Base-by-base conservation (phyloP, 2,113 vertebrate genomes). In the Lethenteron reissneri region DNA sequence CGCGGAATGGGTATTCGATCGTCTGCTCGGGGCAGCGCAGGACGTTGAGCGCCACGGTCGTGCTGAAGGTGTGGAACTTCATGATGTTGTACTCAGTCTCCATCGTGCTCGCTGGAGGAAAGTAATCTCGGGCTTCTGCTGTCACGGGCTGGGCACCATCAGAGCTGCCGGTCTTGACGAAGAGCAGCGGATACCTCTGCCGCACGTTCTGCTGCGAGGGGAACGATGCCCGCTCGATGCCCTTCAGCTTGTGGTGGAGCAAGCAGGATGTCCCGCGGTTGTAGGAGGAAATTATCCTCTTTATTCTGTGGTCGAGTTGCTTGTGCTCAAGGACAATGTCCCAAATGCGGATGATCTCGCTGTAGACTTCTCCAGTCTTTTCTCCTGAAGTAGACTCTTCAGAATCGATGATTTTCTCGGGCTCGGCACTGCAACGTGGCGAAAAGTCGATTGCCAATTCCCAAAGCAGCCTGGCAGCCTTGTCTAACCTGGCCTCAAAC, bases 21-120 rank as follows among this genome's bases (percentile, higher is more conserved):
- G 79, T 77, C 2, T 76, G 76, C 2, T 77, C 80, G 10, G 77
- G 78, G 62, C 86, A 81, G 1, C 76, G 82, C 58, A 87, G 78
- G 72, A 87, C 85, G 74, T 86, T 87, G 58, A 81, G 80, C 0
- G 82, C 85, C 83, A 86, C 85, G 75, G 80, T 81, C 70, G 81
- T 84, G 76, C 85, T 86, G 78, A 87, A 87, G 76, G 84, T 87
- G 74, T 87, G 85, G 73, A 87, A 87, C 73, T 86, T 87, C 79
- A 86, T 84, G 70, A 86, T 83, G 68, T 81, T 86, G 64, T 82
- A 86, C 71, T 86, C 85, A 0, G 83, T 76, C 72, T 85, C 83
- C 70, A 80, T 77, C 1, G 81, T 74, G 58, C 85, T 84, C 70
- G 83, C 83, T 3, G 83, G 85, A 9, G 85, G 85, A 73, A 83